phyloP scores from a whole-genome alignment of 2,797 vertebrate species.

The Sebastes cheni region DNA sequence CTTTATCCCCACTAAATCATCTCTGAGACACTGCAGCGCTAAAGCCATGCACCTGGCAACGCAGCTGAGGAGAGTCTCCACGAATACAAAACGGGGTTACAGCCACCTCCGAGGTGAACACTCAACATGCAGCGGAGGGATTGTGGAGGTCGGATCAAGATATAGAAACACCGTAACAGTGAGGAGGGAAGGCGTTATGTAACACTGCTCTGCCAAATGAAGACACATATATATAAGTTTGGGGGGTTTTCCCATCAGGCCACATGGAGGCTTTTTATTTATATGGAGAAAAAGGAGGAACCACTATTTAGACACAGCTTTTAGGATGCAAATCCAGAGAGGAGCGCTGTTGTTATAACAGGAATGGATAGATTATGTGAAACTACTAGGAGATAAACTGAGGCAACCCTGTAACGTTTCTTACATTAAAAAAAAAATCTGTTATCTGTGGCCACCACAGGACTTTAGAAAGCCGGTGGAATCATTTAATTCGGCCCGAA shows the following conservation, averaged over 20 bases:
- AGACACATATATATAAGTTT: no score
- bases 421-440: no score
- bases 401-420: no score
- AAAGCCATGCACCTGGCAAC: slow-evolving; percentile 31
- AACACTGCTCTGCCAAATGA: no score
- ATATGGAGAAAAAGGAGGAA: no score
- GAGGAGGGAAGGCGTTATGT: background rate
- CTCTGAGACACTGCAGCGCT: slow-evolving; percentile 11
- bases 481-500: no score
- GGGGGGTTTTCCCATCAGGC: no score
- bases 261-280: no score
- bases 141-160: background rate
- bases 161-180: background rate
- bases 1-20: slow-evolving; percentile 40
- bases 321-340: background rate
- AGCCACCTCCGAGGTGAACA: background rate
- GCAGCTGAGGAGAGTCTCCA: slow-evolving; percentile 12
- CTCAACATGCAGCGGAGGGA: background rate
- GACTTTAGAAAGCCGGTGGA: no score
- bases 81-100: slow-evolving; percentile 8
- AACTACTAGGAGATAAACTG: no score
- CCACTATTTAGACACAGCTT: background rate
- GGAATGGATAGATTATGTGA: no score
- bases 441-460: no score
- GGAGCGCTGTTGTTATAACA: background rate